These are phyloP conservation scores for Drosophila lacertosa DNA, from an alignment of 1,140 invertebrate species.

Conservation along the genomic window DNA sequence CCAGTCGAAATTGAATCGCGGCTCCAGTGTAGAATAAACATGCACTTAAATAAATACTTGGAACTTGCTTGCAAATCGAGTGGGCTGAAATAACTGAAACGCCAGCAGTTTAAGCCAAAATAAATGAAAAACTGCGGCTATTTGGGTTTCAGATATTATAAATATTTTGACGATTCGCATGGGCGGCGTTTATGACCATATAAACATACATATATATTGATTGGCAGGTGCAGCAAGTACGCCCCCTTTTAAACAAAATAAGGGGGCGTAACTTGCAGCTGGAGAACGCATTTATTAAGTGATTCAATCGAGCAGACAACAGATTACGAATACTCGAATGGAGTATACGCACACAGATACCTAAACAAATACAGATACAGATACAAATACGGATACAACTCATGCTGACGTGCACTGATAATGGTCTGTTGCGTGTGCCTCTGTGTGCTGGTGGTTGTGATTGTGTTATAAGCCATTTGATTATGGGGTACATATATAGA, in stretches of 20 bases:
- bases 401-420: slow-evolving; percentile 43
- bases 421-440: slow-evolving; percentile 12
- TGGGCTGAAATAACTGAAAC: slow-evolving; percentile 10
- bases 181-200: neutral
- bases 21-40: slow-evolving; percentile 9
- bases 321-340: slow-evolving; percentile 22
- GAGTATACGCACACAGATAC: slow-evolving; percentile 12
- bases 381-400: slow-evolving; percentile 35
- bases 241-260: slow-evolving; percentile 15
- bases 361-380: slow-evolving; percentile 7
- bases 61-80: slow-evolving; percentile 24
- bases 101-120: slow-evolving; percentile 19
- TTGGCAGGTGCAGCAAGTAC: slow-evolving; percentile 37
- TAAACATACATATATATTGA: slow-evolving; percentile 25
- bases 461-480: slow-evolving; percentile 41
- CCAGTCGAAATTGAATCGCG: slow-evolving; percentile 8
- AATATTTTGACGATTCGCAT: slow-evolving; percentile 14
- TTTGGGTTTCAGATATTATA: slow-evolving; percentile 23
- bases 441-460: neutral
- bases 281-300: slow-evolving; percentile 35
- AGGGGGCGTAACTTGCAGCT: slow-evolving; percentile 23
- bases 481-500: slow-evolving; percentile 26
- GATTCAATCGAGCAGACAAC: slow-evolving; percentile 38
- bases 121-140: neutral
- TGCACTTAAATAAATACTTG: slow-evolving; percentile 21